These are phyloP conservation scores for Bombyx mandarina DNA, from an alignment of 1,140 invertebrate species.

Conservation along the genomic window DNA sequence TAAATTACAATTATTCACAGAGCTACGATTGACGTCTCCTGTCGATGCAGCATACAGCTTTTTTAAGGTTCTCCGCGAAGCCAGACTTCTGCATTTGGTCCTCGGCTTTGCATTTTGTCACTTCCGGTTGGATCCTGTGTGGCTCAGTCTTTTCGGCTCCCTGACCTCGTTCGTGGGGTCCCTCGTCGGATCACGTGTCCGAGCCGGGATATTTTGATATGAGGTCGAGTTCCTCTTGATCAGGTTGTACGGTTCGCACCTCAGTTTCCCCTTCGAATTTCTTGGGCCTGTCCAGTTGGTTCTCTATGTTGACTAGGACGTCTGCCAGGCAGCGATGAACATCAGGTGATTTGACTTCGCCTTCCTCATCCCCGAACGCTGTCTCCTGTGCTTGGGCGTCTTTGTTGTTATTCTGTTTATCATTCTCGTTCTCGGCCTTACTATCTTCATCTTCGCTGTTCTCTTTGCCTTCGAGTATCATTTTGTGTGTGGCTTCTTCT, in stretches of 20 bases:
- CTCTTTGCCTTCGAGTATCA: conserved; percentile 62
- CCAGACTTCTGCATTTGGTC: conserved; percentile 49
- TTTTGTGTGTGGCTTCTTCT: conserved; percentile 59
- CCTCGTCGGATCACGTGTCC: conserved; percentile 70
- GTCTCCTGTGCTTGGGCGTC: conserved; percentile 24
- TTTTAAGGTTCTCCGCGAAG: conserved; percentile 56
- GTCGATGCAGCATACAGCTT: conserved; percentile 60
- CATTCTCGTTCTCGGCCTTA: conserved; percentile 39
- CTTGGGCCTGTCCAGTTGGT: conserved; percentile 50
- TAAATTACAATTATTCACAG: neutral
- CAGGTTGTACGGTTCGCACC: conserved; percentile 45
- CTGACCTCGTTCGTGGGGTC: conserved; percentile 27
- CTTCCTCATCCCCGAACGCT: conserved; percentile 33
- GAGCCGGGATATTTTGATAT: conserved; percentile 64
- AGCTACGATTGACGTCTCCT: conserved; percentile 53
- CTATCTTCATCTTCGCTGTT: conserved; percentile 53
- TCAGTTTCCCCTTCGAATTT: conserved; percentile 50
- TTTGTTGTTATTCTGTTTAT: conserved; percentile 51
- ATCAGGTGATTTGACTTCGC: conserved; percentile 42
- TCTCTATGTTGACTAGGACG: conserved; percentile 55
- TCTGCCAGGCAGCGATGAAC: conserved; percentile 49
- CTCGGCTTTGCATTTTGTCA: conserved; percentile 37
- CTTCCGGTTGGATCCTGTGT: conserved; percentile 25
- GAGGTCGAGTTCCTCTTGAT: conserved; percentile 63
- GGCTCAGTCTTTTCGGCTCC: conserved; percentile 44